Evolutionary conservation across 2,888 invertebrate genomes (phyloP).

Genomic region (Oscheius sp.): DNA sequence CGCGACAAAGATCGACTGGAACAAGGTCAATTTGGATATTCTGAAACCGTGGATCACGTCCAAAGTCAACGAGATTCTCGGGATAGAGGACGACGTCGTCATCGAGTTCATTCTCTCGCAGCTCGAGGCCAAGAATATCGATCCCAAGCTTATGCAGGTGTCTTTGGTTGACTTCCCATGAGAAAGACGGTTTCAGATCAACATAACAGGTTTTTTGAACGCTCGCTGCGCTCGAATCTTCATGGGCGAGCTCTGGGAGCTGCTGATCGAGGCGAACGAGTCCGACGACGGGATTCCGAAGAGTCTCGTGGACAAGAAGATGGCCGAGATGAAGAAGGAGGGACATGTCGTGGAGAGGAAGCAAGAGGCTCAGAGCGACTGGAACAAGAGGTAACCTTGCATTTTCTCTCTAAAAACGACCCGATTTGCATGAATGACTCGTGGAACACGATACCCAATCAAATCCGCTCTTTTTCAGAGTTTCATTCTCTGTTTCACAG

Average conservation of each 20-base stretch:
- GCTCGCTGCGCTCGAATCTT: constrained; percentile 96
- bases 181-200: constrained; percentile 82
- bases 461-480: background rate
- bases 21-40: constrained; percentile 95
- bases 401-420: background rate
- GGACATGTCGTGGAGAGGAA: constrained; percentile 29
- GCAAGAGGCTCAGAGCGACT: constrained; percentile 45
- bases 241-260: constrained; percentile 96
- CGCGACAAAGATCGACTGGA: constrained; percentile 96
- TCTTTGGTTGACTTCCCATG: background rate
- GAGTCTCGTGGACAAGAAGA: constrained; percentile 92
- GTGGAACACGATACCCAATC: constrained; percentile 29
- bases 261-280: constrained; percentile 86
- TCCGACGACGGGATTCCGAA: constrained; percentile 95
- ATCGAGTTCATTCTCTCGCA: constrained; percentile 99
- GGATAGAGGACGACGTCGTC: constrained; percentile 98
- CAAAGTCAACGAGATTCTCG: constrained; percentile 93
- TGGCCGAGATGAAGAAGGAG: constrained; percentile 93
- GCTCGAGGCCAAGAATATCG: constrained; percentile 84
- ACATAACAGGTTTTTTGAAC: constrained; percentile 97
- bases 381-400: constrained; percentile 47
- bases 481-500: constrained; percentile 31
- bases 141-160: constrained; percentile 66
- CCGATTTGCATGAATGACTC: background rate
- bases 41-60: constrained; percentile 99